Evolutionary conservation across 2,888 invertebrate genomes (phyloP), one percentile per base, ranked within the genome.

Genomic region (Scaeva pyrastri): DNA sequence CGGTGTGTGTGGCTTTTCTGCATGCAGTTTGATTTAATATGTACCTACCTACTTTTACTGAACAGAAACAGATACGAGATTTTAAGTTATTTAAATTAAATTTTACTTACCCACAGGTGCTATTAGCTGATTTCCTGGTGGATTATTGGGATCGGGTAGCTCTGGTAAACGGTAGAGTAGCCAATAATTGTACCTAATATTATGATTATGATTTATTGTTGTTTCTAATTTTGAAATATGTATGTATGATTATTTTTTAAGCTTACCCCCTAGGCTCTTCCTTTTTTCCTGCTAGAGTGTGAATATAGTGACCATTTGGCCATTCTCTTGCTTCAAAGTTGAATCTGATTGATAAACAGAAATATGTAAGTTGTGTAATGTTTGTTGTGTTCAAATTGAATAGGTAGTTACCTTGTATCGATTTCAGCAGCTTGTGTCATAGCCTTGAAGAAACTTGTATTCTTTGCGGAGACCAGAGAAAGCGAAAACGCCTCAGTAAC

Each of bases 301-400:
- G 97, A 26, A 97, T 97, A 91, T 97, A 97, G 91, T 97, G 97
- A 0, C 97, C 97, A 91, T 97, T 97, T 1, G 97, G 97, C 97
- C 97, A 97, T 91, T 97, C 96, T 88, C 97, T 96, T 0, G 97
- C 97, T 88, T 95, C 95, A 91, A 96, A 96, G 90, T 95, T 95
- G 91, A 94, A 94, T 91, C 94, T 94, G 45, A 31, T 31, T 5
- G 39, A 83, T 74, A 74, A 5, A 72, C 56, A 19, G 39, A 74
- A 68, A 21, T 50, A 31, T 5, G 31, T 31, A n/a, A n/a, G n/a
- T n/a, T n/a, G n/a, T n/a, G n/a, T 31, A 31, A 31, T 31, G 31
- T 31, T 8, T 4, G 31, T 31, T 0, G 31, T 31, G 31, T 5
- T 31, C n/a, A n/a, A n/a, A n/a, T n/a, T n/a, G n/a, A n/a, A n/a